These are phyloP conservation scores for Leptinotarsa rubiginosa DNA, from an alignment of 2,888 invertebrate species.

Conservation along the genomic window DNA sequence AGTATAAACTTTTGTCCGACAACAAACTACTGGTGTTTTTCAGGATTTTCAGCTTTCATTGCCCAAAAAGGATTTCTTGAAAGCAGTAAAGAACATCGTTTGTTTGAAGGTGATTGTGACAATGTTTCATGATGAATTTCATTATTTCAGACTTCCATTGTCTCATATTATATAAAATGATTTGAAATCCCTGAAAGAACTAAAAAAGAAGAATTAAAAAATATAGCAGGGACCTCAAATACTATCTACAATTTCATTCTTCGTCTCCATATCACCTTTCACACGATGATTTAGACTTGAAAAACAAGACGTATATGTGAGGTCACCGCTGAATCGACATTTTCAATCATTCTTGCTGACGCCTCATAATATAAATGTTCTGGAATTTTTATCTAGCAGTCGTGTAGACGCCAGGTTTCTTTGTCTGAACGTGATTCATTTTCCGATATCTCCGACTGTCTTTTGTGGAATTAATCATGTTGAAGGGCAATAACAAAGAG, in stretches of 20 bases:
- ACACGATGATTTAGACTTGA: neutral
- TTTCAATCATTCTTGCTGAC: neutral
- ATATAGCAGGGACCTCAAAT: neutral
- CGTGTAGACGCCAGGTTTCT: neutral
- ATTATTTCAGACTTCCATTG: too few species aligned
- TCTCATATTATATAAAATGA: too few species aligned
- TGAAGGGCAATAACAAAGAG: neutral
- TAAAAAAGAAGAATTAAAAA: too few species aligned
- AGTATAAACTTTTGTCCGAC: too few species aligned
- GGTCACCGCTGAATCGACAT: neutral
- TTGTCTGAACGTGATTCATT: neutral
- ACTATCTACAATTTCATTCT: neutral
- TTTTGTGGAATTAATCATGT: conserved; percentile 1
- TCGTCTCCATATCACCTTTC: neutral
- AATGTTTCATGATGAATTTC: too few species aligned
- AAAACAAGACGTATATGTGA: neutral
- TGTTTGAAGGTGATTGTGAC: too few species aligned
- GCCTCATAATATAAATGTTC: neutral
- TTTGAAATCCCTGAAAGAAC: too few species aligned
- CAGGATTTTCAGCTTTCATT: too few species aligned
- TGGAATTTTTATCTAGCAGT: neutral
- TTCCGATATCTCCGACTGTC: neutral
- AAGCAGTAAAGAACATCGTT: too few species aligned
- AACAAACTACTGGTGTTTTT: too few species aligned
- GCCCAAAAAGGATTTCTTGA: too few species aligned